Base-by-base conservation (phyloP, 2,113 vertebrate genomes). In the Ondatra zibethicus region DNA sequence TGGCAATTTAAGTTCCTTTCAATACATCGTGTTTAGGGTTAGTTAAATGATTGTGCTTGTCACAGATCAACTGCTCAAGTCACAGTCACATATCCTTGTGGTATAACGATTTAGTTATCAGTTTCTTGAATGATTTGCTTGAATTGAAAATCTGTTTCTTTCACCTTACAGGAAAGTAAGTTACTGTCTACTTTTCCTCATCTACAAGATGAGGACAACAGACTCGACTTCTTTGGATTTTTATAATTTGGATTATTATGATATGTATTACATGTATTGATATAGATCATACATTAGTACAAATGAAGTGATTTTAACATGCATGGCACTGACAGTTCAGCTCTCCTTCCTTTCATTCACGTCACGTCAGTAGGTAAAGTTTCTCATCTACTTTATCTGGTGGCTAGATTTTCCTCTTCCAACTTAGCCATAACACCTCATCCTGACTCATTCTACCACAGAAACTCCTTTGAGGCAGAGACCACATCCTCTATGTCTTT, bases 381-480 rank as follows among this genome's bases (percentile, higher is more conserved):
- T 93, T 94, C 29, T 45, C 9, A 45, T 36, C 36, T 36, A 17
- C 63, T 89, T 93, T 80, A 70, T 17, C 31, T 89, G 65, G 27
- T 33, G 47, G 7, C 29, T 89, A 27, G 50, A 82, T 94, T 92
- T 84, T 47, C 7, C 8, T 78, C 72, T 94, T 84, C 9, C 52
- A 8, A 68, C 55, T 82, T 88, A 29, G 36, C 61, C 14, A 92
- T 14, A 29, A 7, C n/a, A 95, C 45, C 52, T 80, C 61, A 82
- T 31, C 17, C 52, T 91, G 82, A 88, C 39, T 97, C 93, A 94
- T 0, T 33, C 11, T 23, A 85, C 45, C 11, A 33, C 76, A 82
- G 47, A 91, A 90, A 96, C 73, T 87, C 39, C 66, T 94, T 89
- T 55, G 85, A 77, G 55, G 36, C 50, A 91, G 52, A 89, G 70